Conservation (phyloP, 2,888 invertebrate genomes). For the Vesta saturnalis region DNA sequence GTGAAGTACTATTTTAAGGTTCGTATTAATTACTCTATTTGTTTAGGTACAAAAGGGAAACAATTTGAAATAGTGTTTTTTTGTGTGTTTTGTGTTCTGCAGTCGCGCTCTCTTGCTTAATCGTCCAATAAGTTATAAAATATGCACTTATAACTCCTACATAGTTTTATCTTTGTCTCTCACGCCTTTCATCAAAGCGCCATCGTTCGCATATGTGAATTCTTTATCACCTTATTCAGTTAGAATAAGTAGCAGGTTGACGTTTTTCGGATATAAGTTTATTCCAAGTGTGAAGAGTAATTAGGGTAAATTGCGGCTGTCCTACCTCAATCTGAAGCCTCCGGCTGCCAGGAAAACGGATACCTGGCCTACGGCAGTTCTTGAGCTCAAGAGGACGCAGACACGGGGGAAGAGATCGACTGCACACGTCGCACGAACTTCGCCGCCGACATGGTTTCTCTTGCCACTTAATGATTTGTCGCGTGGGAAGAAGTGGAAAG, state of each 20-base stretch:
- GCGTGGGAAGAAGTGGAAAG: conserved; percentile 45
- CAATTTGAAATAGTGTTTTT: conserved; percentile 30
- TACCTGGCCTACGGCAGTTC: conserved; percentile 40
- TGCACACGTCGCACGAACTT: conserved; percentile 45
- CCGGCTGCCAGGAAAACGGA: conserved; percentile 32
- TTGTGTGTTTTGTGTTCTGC: conserved; percentile 45
- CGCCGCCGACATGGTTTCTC: conserved; percentile 46
- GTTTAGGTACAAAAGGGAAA: conserved; percentile 14
- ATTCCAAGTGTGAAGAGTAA: conserved; percentile 25
- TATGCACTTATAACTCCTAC: conserved; percentile 53
- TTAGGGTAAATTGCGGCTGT: conserved; percentile 16
- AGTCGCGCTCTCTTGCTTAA: conserved; percentile 47
- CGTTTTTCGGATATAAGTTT: conserved; percentile 17
- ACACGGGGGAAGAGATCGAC: conserved; percentile 40
- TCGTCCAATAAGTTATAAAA: conserved; percentile 56
- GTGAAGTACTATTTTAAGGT: no score
- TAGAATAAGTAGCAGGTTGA: conserved; percentile 13
- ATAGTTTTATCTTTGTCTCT: conserved; percentile 38
- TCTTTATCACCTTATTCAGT: conserved; percentile 22
- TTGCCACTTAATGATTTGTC: conserved; percentile 47
- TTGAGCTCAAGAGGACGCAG: conserved; percentile 37
- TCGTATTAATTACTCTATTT: conserved; percentile 19
- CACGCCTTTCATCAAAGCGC: conserved; percentile 32
- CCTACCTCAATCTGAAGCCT: conserved; percentile 23
- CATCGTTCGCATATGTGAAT: conserved; percentile 38